Conservation (phyloP, 2,797 vertebrate genomes). For the Luscinia luscinia region DNA sequence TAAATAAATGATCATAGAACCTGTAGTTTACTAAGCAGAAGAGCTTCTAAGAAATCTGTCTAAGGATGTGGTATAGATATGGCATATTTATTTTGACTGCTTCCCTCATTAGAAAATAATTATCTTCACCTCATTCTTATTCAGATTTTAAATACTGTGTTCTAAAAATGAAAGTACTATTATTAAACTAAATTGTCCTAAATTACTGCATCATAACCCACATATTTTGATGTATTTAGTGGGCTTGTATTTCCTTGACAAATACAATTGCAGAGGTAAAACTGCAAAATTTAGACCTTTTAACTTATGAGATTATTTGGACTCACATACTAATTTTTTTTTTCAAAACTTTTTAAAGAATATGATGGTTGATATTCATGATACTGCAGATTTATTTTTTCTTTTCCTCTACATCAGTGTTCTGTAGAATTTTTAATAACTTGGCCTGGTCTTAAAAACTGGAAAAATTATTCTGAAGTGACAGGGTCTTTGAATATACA, state of each 20-base stretch:
- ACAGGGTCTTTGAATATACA: not conserved
- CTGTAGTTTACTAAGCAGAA: not conserved
- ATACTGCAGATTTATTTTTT: not conserved
- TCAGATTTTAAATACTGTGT: not conserved
- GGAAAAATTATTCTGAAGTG: not conserved
- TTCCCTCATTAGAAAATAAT: not conserved
- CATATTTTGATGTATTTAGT: not conserved
- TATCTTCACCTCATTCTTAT: not conserved
- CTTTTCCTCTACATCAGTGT: not conserved
- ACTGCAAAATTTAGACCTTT: not conserved
- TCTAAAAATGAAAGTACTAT: not conserved
- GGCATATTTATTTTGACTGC: not conserved
- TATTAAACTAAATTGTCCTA: not conserved
- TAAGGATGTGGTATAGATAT: not conserved
- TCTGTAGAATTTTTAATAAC: not conserved
- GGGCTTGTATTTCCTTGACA: not conserved
- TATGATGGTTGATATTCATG: not conserved
- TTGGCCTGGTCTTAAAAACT: not conserved
- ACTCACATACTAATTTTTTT: not conserved
- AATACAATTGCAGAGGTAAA: not conserved
- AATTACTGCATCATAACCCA: not conserved
- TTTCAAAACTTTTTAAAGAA: not conserved
- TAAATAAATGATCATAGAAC: not conserved
- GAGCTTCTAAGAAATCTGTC: not conserved
- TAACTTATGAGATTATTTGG: not conserved